Evolutionary conservation across 2,797 vertebrate genomes (phyloP), one percentile per base, ranked within the genome.

Genomic region (Craterocephalus amniculus): DNA sequence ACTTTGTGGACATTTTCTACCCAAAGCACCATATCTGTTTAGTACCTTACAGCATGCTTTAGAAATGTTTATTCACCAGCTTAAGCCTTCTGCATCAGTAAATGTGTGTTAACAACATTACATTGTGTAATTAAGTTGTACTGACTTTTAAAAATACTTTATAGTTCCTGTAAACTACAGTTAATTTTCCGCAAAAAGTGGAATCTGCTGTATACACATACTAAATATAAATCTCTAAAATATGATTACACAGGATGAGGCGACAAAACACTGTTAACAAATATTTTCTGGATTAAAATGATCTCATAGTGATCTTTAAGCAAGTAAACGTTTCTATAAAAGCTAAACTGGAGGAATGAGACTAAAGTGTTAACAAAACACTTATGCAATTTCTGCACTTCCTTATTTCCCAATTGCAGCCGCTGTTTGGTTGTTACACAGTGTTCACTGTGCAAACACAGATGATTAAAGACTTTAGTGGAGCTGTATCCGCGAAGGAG

Each of bases 301-400:
- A 18, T n/a, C 8, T 45, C n/a, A 45, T 20, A 45, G 43, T 45
- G 43, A 40, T 26, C 40, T 7, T 58, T 27, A 13, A 26, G 2
- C 2, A 3, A 58, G 1, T 32, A 11, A 27, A 12, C 3, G 5
- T 0, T 45, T 48, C 18, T 24, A 9, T 14, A 31, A 57, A 27
- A 14, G 2, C 11, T 35, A 43, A 27, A 54, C 29, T n/a, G 3
- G 0, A 34, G 4, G 12, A 20, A 13, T 11, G 35, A 48, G n/a
- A 55, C n/a, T n/a, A n/a, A 61, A 72, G 52, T 20, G 2, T 8
- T 2, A 9, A 26, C 26, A 32, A 66, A 8, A 27, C 1, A 51
- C 24, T 52, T 58, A 49, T 26, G 43, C 60, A 58, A 74, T n/a
- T 16, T 4, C 22, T 58, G 58, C 12, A 63, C 76, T 79, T 85